These are phyloP conservation scores for Microtus richardsoni DNA, from an alignment of 2,113 vertebrate genomes.

Conservation along the genomic window DNA sequence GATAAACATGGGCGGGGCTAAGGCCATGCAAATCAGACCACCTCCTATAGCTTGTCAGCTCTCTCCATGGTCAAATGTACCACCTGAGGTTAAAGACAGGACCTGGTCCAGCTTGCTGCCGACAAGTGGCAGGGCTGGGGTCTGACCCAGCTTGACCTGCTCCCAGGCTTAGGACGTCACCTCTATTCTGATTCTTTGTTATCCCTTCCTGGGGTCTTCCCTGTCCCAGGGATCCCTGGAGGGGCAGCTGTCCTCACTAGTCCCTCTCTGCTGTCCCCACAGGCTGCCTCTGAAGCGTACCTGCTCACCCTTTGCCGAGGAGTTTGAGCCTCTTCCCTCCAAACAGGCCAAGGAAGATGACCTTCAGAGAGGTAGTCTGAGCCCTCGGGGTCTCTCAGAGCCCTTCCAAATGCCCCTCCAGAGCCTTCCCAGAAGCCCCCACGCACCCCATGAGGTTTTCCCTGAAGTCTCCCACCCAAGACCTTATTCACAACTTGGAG, in stretches of 20 bases:
- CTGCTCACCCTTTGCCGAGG: slow-evolving; percentile 88
- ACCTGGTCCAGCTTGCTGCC: not conserved
- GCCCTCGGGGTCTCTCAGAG: accelerated
- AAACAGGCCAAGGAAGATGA: slow-evolving; percentile 92
- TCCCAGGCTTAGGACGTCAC: not conserved
- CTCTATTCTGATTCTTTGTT: not conserved
- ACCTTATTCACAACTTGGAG: not conserved
- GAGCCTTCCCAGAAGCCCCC: not conserved
- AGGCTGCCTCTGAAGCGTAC: slow-evolving; percentile 92
- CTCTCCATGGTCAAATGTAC: not conserved
- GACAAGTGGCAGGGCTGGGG: not conserved
- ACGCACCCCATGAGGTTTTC: not conserved
- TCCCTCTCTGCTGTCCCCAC: not conserved
- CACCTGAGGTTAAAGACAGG: not conserved
- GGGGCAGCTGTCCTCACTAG: not conserved
- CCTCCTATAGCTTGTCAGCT: not conserved
- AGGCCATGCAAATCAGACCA: not conserved
- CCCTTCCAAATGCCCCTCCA: no score
- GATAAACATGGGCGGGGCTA: not conserved
- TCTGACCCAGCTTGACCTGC: not conserved
- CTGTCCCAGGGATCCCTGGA: not conserved
- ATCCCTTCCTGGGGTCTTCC: not conserved
- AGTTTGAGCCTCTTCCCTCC: slow-evolving; percentile 85
- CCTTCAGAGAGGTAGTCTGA: slow-evolving; percentile 91
- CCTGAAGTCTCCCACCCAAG: not conserved